Conservation (phyloP, 2,113 vertebrate genomes). For the Phalacrocorax carbo region DNA sequence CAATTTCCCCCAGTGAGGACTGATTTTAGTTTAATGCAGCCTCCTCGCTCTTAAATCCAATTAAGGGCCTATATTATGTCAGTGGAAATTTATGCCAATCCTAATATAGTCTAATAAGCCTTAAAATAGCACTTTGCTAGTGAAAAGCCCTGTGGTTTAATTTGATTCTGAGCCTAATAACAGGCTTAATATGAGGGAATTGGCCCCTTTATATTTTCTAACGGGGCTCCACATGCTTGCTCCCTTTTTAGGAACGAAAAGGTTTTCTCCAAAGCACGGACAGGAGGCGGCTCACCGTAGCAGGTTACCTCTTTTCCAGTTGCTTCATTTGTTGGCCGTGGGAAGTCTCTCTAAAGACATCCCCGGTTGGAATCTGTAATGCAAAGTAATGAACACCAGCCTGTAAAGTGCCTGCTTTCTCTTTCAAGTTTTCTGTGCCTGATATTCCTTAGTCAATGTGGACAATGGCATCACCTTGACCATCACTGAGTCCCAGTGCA, state of each 20-base stretch:
- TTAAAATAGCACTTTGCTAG: conserved; percentile 81
- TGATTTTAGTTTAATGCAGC: conserved; percentile 75
- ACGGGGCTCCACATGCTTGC: conserved; percentile 52
- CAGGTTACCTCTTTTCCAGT: neutral
- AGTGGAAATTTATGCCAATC: conserved; percentile 84
- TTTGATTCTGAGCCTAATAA: conserved; percentile 82
- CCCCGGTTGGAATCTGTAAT: neutral
- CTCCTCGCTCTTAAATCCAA: conserved; percentile 81
- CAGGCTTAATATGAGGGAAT: conserved; percentile 77
- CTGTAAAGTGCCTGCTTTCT: neutral
- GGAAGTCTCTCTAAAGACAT: conserved; percentile 15
- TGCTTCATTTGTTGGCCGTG: neutral
- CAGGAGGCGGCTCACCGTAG: conserved; percentile 1
- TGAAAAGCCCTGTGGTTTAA: conserved; percentile 82
- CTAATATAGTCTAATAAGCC: conserved; percentile 85
- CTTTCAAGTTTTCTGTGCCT: neutral
- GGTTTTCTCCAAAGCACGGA: neutral
- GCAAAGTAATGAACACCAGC: neutral
- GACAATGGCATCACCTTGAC: neutral
- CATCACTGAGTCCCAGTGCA: neutral
- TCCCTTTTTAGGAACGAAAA: conserved; percentile 27
- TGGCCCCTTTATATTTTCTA: conserved; percentile 73
- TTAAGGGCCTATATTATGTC: conserved; percentile 83
- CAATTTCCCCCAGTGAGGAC: conserved; percentile 59
- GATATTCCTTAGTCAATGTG: neutral